Percentiles rank a stretch among this genome's conserved stretches.
Conservation (phyloP, 2,113 vertebrate genomes). For the Gymnogyps californianus region DNA sequence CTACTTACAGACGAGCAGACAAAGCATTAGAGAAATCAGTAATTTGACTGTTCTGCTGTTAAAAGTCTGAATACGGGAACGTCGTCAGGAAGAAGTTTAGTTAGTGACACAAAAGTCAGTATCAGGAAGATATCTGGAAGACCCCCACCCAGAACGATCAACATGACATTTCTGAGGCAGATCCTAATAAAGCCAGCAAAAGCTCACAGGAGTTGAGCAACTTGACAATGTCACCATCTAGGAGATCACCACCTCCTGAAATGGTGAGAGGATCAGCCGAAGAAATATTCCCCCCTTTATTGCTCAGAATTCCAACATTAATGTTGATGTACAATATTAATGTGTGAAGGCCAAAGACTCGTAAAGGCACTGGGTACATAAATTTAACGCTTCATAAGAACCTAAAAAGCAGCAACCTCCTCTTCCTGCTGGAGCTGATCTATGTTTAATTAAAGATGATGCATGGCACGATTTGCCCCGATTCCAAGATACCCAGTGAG, state of each 20-base stretch:
- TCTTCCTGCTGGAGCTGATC: neutral
- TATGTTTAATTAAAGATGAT: neutral
- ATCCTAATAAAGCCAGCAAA: neutral
- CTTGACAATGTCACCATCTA: neutral
- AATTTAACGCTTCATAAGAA: neutral
- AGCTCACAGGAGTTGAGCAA: neutral
- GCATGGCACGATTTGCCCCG: neutral
- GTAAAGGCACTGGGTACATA: neutral
- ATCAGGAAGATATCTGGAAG: neutral
- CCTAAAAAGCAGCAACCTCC: neutral
- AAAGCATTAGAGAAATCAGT: neutral
- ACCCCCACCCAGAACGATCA: neutral
- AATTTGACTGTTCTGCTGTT: neutral
- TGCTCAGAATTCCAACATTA: neutral
- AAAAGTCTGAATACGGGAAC: neutral
- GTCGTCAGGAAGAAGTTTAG: neutral
- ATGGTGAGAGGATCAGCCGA: neutral
- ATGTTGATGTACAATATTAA: fast-evolving
- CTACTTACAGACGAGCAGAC: neutral
- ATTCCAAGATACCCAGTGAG: neutral
- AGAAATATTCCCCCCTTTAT: neutral
- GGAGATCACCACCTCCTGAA: neutral
- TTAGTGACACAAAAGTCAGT: neutral
- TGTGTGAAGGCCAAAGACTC: neutral
- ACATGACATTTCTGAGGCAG: neutral